Percentiles rank a stretch among this genome's conserved stretches.
These are phyloP conservation scores for Colinus virginianus DNA, from an alignment of 2,113 vertebrate species.

Conservation along the genomic window DNA sequence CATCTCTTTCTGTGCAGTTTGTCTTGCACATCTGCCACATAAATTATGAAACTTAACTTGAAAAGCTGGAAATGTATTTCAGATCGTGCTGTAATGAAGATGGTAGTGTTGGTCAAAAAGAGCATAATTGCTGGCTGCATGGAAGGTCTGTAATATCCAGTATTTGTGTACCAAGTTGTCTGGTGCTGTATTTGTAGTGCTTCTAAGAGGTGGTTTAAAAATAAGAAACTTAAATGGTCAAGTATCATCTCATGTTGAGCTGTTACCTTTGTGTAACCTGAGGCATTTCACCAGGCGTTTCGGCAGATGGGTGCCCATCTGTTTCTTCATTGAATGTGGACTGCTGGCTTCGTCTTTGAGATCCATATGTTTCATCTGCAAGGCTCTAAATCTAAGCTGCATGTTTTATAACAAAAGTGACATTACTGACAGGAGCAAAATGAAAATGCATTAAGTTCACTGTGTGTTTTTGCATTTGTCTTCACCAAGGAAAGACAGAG, in stretches of 20 bases:
- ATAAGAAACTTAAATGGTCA: not conserved
- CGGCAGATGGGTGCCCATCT: conserved; percentile 66
- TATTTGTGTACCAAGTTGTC: not conserved
- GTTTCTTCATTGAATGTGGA: not conserved
- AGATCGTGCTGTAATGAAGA: not conserved
- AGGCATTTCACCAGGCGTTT: conserved; percentile 59
- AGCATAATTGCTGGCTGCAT: not conserved
- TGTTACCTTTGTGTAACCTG: conserved; percentile 57
- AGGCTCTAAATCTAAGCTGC: conserved; percentile 45
- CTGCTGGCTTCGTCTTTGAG: conserved; percentile 52
- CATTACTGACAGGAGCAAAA: conserved; percentile 62
- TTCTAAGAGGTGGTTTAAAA: not conserved
- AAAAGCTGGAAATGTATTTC: conserved; percentile 71
- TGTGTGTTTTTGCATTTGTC: not conserved
- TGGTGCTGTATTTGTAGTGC: not conserved
- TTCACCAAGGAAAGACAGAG: not conserved
- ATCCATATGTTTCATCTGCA: conserved; percentile 66
- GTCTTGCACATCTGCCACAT: conserved; percentile 79
- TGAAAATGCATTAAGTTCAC: conserved; percentile 38
- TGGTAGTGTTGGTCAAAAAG: not conserved
- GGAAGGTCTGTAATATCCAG: not conserved
- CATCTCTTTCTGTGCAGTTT: conserved; percentile 77
- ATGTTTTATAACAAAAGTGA: conserved; percentile 61
- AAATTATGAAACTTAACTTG: conserved; percentile 75
- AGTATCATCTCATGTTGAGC: not conserved